Percentiles rank a stretch among this genome's conserved stretches.
phyloP scores from a whole-genome alignment of 2,797 vertebrate genomes.

The Amniataba percoides region DNA sequence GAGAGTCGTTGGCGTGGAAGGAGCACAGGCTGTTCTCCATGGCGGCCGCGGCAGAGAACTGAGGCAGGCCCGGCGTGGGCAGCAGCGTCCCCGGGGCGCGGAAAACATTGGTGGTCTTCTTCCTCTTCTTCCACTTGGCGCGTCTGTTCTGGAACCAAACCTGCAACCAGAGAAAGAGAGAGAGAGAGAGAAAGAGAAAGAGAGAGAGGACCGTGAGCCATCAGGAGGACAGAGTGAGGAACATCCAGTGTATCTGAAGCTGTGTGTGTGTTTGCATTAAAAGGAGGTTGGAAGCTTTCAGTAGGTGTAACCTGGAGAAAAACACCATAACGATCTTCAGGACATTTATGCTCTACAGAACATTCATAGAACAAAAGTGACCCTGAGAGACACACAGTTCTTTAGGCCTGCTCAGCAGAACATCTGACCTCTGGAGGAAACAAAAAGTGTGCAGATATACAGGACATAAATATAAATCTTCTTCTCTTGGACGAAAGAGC shows the following conservation, averaged over 20 bases:
- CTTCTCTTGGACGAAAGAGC: background rate
- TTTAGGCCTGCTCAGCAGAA: background rate
- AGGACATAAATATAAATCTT: background rate
- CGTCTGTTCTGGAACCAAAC: constrained; percentile 99
- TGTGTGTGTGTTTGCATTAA: background rate
- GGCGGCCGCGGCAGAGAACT: constrained; percentile 93
- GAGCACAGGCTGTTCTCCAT: constrained; percentile 98
- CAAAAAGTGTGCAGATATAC: background rate
- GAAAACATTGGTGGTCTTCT: constrained; percentile 99
- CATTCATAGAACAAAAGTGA: background rate
- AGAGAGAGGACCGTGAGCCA: constrained; percentile 23
- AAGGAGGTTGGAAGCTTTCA: background rate
- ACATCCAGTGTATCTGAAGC: background rate
- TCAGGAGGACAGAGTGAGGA: background rate
- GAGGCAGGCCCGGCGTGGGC: constrained; percentile 93
- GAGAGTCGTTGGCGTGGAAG: constrained; percentile 97
- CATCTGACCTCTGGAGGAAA: background rate
- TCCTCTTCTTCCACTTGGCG: constrained; percentile 99
- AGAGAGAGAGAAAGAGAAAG: constrained; percentile 48
- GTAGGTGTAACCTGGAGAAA: background rate
- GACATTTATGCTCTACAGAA: background rate
- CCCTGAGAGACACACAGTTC: background rate
- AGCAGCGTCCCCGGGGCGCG: constrained; percentile 94
- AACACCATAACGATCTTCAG: background rate
- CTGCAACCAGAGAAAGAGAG: constrained; percentile 75